A percentile compares a stretch with the other conserved stretches of the same genome.
phyloP scores from a whole-genome alignment of 2,797 vertebrate species.

The Rallus crepitans region DNA sequence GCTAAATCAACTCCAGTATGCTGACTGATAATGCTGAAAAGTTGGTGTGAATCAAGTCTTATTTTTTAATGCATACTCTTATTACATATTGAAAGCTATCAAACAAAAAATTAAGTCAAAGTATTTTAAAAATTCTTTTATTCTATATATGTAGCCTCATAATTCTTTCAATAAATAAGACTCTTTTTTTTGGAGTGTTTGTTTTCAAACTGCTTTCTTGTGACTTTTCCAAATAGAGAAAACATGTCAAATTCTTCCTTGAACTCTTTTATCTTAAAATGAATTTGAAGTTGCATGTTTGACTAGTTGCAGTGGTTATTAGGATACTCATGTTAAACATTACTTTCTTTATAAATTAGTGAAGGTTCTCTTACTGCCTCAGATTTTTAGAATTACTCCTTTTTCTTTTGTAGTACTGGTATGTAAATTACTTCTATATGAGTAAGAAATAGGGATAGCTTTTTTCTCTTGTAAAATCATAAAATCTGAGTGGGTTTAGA shows the following conservation, averaged over 20 bases:
- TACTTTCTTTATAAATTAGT: not conserved
- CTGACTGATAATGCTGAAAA: not conserved
- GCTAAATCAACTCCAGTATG: slow-evolving; percentile 26
- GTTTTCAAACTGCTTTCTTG: not conserved
- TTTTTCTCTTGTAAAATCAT: not conserved
- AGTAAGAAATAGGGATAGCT: not conserved
- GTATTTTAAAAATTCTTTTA: not conserved
- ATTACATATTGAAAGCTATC: not conserved
- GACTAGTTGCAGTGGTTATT: not conserved
- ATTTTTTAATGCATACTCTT: not conserved
- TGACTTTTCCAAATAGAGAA: not conserved
- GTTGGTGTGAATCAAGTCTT: not conserved
- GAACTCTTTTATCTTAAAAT: not conserved
- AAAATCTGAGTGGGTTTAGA: slow-evolving; percentile 26
- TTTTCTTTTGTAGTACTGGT: not conserved
- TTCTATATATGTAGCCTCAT: not conserved
- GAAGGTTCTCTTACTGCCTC: not conserved
- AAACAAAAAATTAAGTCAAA: not conserved
- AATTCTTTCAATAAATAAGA: not conserved
- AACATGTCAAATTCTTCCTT: not conserved
- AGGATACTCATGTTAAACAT: not conserved
- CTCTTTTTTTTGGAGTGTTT: not conserved
- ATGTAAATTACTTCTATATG: not conserved
- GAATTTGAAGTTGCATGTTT: not conserved
- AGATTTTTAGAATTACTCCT: not conserved